Percentiles rank a stretch among this genome's conserved stretches.
Conservation (phyloP, 2,113 vertebrate genomes). For the Cyphomyrus discorhynchus region DNA sequence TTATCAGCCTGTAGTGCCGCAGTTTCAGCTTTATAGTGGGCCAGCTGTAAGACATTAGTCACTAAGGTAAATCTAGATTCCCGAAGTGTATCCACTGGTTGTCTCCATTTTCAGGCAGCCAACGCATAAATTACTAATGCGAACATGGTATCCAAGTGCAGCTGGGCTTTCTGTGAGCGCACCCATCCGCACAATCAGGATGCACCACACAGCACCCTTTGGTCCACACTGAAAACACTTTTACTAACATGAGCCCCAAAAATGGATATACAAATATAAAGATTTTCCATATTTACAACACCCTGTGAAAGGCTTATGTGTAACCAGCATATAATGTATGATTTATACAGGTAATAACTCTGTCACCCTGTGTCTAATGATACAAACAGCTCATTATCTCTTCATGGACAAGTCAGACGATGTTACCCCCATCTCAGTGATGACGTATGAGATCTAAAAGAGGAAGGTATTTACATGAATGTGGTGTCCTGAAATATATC, state of each 20-base stretch:
- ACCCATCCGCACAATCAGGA: not conserved
- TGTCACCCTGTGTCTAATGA: not conserved
- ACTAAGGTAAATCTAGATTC: conserved; percentile 5
- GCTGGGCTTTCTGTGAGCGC: not conserved
- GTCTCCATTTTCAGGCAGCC: conserved; percentile 6
- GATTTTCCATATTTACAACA: not conserved
- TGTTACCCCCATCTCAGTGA: not conserved
- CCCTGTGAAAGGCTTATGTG: not conserved
- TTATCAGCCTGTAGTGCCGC: not conserved
- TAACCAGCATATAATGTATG: not conserved
- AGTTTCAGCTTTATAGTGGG: not conserved
- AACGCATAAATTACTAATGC: conserved; percentile 12
- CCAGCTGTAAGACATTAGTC: not conserved
- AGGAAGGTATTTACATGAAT: not conserved
- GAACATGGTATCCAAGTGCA: not conserved
- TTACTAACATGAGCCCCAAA: not conserved
- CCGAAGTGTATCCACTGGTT: not conserved
- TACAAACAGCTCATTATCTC: not conserved
- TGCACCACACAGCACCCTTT: not conserved
- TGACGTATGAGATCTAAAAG: not conserved
- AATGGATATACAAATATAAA: not conserved
- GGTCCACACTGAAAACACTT: not conserved
- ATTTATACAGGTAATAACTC: not conserved
- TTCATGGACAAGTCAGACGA: not conserved
- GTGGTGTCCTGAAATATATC: not conserved